Base-by-base conservation (phyloP, 2,888 invertebrate species). In the Machimus rusticus region DNA sequence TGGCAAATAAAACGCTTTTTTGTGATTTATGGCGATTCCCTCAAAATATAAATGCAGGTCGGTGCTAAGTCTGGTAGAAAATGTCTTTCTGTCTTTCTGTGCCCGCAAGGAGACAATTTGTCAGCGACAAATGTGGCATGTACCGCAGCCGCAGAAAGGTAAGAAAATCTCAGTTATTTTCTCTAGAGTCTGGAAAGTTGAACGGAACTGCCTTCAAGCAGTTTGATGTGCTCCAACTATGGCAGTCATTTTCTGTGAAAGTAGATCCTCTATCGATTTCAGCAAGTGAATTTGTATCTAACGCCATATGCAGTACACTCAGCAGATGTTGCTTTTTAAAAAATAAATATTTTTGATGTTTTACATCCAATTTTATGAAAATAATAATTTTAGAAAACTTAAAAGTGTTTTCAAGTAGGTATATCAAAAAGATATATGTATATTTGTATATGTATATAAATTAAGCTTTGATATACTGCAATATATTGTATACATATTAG, bases 21-120 rank as follows among this genome's bases (percentile, higher is more conserved):
- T 82, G 82, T 66, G 82, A 66, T 66, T 84, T 66, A 84, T 66
- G 82, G 66, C 23, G 66, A 39, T 84, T 84, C 37, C 34, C 46
- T 37, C 82, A 84, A 84, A 84, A 46, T 66, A 84, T 39, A 57
- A 82, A 82, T 57, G 82, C 37, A 57, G 46, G 12, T 19, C 51
- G 79, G n/a, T 46, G 51, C 23, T 46, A 12, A 51, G n/a, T 51
- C 79, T 46, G 79, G n/a, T 46, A 31, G 51, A 79, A 28, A 51
- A 79, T 51, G 51, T 79, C 51, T 51, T 51, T 31, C 51, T 16
- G 31, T n/a, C n/a, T n/a, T n/a, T n/a, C n/a, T n/a, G n/a, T n/a
- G n/a, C n/a, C 23, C 79, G 79, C 31, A 51, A 79, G 28, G 51
- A 79, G 79, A 51, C 51, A 55, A 79, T 79, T 79, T 79, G 79